Conservation (phyloP, 2,888 invertebrate genomes). For the Thecocarcelia acutangulata region DNA sequence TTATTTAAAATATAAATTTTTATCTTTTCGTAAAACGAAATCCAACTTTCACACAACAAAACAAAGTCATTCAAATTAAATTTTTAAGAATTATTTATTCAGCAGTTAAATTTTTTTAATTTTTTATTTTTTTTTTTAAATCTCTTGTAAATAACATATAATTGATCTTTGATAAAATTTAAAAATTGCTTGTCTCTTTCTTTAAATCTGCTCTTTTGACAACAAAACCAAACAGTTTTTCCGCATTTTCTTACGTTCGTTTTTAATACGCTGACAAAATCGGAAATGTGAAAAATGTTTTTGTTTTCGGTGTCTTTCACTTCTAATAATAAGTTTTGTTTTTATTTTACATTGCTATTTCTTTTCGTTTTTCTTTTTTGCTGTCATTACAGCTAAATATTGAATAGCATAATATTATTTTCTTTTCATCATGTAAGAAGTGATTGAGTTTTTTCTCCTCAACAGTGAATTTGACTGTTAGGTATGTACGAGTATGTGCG, state of each 20-base stretch:
- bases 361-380: constrained; percentile 1
- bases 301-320: constrained; percentile 38
- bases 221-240: constrained; percentile 23
- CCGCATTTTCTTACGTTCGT: constrained; percentile 12
- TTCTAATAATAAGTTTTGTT: constrained; percentile 30
- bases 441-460: constrained; percentile 41
- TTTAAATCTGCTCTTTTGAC: constrained; percentile 19
- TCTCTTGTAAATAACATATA: constrained; percentile 28
- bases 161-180: constrained; percentile 48
- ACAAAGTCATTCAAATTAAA: too few relatives aligned
- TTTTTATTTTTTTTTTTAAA: constrained; percentile 3
- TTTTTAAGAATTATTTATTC: constrained; percentile 40
- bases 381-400: constrained; percentile 12
- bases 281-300: constrained; percentile 8
- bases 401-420: constrained; percentile 29
- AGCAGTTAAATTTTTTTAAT: constrained; percentile 22
- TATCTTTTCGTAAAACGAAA: background rate
- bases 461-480: constrained; percentile 46
- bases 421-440: constrained; percentile 46
- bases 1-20: too few relatives aligned
- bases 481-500: too few relatives aligned
- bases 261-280: background rate
- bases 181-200: constrained; percentile 7
- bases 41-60: too few relatives aligned
- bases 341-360: constrained; percentile 8